Conservation (phyloP, 2,113 vertebrate genomes). For the Upupa epops region DNA sequence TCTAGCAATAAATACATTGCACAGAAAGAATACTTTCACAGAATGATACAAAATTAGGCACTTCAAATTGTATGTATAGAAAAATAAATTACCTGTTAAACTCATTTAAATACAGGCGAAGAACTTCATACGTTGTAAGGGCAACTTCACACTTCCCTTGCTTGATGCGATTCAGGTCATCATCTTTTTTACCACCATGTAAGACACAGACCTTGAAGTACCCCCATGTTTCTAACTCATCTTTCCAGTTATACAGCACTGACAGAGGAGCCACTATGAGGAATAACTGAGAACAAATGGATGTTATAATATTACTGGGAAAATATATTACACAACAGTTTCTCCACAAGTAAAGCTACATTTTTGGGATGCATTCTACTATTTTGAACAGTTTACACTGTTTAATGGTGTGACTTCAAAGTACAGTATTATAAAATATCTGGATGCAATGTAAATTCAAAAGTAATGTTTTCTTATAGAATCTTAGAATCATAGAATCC, state of each 20-base stretch:
- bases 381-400: background rate
- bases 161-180: constrained; percentile 84
- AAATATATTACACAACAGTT: background rate
- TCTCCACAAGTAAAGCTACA: background rate
- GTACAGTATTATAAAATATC: background rate
- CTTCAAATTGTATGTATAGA: background rate
- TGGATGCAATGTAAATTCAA: background rate
- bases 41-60: background rate
- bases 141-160: constrained; percentile 89
- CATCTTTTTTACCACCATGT: constrained; percentile 89
- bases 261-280: constrained; percentile 94
- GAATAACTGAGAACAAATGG: constrained; percentile 80
- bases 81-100: constrained; percentile 84
- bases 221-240: constrained; percentile 95
- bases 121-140: constrained; percentile 90
- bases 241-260: constrained; percentile 95
- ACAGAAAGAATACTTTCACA: background rate
- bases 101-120: constrained; percentile 87
- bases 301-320: background rate
- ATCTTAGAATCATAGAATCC: too few species aligned
- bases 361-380: background rate
- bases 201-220: constrained; percentile 87
- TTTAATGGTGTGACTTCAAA: background rate
- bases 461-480: too few species aligned
- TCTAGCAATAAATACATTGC: background rate